A percentile compares a stretch with the other conserved stretches of the same genome.
phyloP scores from a whole-genome alignment of 2,888 invertebrate species.

The Aethes cnicana region DNA sequence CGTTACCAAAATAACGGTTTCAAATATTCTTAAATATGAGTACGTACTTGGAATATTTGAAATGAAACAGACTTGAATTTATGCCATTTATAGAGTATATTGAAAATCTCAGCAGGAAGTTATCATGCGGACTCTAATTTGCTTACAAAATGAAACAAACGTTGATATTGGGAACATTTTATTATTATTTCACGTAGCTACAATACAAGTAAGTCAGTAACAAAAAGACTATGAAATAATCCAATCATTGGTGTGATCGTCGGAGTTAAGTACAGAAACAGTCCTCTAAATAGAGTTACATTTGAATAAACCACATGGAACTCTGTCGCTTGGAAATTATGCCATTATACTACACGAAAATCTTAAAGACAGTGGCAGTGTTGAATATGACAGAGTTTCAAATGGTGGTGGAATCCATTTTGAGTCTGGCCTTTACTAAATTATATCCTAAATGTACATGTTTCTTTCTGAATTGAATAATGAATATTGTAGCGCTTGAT shows the following conservation, averaged over 20 bases:
- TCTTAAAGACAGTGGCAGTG: constrained; percentile 1
- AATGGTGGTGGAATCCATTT: constrained; percentile 27
- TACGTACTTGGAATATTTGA: too few relatives aligned
- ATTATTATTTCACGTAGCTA: constrained; percentile 23
- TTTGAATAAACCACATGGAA: constrained; percentile 33
- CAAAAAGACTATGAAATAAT: constrained; percentile 27
- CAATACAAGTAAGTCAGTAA: constrained; percentile 18
- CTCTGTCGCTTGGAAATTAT: constrained; percentile 32
- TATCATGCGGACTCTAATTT: background rate
- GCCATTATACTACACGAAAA: background rate
- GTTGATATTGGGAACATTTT: constrained; percentile 23
- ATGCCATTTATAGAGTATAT: too few relatives aligned
- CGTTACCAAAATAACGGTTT: too few relatives aligned
- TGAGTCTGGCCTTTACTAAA: background rate
- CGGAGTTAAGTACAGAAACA: constrained; percentile 33
- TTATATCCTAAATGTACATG: background rate
- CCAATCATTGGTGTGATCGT: constrained; percentile 30
- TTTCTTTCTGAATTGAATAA: too few relatives aligned
- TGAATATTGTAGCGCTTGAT: too few relatives aligned
- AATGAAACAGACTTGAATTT: too few relatives aligned
- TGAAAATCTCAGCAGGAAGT: too few relatives aligned
- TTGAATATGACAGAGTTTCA: constrained; percentile 34
- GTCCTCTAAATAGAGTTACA: constrained; percentile 32
- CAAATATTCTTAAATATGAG: too few relatives aligned
- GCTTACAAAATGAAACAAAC: background rate